Conservation (phyloP, 2,888 invertebrate genomes). For the Branchellion lobata region DNA sequence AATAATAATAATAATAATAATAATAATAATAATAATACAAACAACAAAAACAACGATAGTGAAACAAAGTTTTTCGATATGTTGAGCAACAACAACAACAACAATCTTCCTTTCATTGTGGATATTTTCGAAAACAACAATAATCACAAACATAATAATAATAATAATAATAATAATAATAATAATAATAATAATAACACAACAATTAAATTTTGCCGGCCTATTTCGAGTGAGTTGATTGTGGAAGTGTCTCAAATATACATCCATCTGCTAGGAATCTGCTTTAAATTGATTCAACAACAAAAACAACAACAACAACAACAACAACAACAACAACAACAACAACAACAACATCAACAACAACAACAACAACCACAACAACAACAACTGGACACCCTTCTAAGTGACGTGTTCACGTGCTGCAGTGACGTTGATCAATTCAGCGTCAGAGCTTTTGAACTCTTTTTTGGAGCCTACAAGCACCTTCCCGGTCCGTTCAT, state of each 20-base stretch:
- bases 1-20: too few species aligned
- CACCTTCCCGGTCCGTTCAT: slow-evolving; percentile 23
- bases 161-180: background rate
- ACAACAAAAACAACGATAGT: too few species aligned
- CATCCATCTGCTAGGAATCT: slow-evolving; percentile 22
- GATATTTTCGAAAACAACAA: slow-evolving; percentile 8
- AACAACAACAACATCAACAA: too few species aligned
- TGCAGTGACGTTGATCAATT: slow-evolving; percentile 34
- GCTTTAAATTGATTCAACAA: slow-evolving; percentile 20
- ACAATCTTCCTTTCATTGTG: background rate
- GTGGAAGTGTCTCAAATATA: slow-evolving; percentile 41
- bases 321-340: too few species aligned
- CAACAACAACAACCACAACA: too few species aligned
- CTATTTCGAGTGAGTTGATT: slow-evolving; percentile 13
- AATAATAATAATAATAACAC: background rate
- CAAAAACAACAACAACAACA: too few species aligned
- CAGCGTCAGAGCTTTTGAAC: slow-evolving; percentile 37
- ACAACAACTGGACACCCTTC: slow-evolving; percentile 1
- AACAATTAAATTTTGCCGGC: background rate
- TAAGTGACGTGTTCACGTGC: slow-evolving; percentile 8
- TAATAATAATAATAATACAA: too few species aligned
- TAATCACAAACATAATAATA: background rate
- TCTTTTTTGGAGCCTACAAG: slow-evolving; percentile 32
- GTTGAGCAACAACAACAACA: background rate
- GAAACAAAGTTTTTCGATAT: background rate